Base-by-base conservation (phyloP, 2,113 vertebrate species). In the Chaetops frenatus region DNA sequence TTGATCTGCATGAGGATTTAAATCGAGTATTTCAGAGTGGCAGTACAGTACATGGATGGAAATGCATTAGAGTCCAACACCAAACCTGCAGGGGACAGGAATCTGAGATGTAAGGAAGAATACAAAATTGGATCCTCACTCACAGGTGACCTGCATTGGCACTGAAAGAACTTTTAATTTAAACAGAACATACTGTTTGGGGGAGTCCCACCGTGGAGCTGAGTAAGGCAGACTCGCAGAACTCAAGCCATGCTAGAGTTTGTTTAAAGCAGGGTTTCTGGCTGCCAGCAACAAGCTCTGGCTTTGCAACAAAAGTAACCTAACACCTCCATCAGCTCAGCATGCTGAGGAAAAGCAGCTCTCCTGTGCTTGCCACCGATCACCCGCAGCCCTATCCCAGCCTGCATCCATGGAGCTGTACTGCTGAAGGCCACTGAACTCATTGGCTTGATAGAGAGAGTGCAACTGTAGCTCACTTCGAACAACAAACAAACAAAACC, bases 71-170 rank as follows among this genome's bases (percentile, higher is more conserved):
- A 70, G 35, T 25, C 60, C 29, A 61, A 35, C 44, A 85, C 29
- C 38, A 56, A 3, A 0, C 0, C 45, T 53, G 15, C 35, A 47
- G 16, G 9, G 33, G 17, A 45, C 31, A 35, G 28, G 13, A 35
- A 5, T 2, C 44, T 11, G 5, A n/a, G 11, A 15, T 1, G 0
- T 7, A 33, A 23, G 7, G 6, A 17, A 23, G 17, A 86, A 48
- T 51, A 35, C 5, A 35, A 67, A 11, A 45, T 2, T 20, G 23
- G 17, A 90, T 69, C 23, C 35, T 33, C 11, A 27, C 38, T 80
- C 3, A 0, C 4, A 10, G 1, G 2, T 47, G 38, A 76, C 17
- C 24, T 29, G 12, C 48, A 7, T 27, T 69, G 45, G 64, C 72
- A 53, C n/a, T 15, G 4, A 12, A 50, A 60, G 5, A 44, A 7